These are phyloP conservation scores for Argyresthia goedartella DNA, from an alignment of 2,888 invertebrate species.

Conservation along the genomic window DNA sequence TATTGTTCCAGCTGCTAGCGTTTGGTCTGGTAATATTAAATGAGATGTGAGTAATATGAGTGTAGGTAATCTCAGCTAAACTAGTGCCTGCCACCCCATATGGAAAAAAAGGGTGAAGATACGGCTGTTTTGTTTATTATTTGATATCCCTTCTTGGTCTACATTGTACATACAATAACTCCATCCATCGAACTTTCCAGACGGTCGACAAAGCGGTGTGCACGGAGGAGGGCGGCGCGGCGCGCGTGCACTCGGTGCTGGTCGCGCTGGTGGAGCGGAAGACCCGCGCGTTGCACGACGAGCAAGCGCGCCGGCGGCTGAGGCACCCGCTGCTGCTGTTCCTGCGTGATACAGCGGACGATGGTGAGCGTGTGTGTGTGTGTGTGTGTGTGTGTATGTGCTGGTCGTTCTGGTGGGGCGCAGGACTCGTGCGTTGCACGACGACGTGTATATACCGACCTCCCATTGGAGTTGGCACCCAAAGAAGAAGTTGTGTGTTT, in stretches of 20 bases:
- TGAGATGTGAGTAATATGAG: too few species aligned
- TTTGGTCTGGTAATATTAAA: too few species aligned
- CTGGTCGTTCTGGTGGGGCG: constrained; percentile 79
- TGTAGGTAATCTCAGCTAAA: too few species aligned
- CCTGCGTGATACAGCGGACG: constrained; percentile 52
- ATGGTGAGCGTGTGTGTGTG: constrained; percentile 28
- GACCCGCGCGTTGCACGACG: constrained; percentile 68
- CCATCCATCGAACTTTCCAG: constrained; percentile 23
- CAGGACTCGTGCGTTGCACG: constrained; percentile 71
- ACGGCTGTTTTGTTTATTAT: too few species aligned
- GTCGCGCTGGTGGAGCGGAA: constrained; percentile 80
- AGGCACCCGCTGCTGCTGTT: constrained; percentile 51
- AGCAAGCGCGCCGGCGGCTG: constrained; percentile 62
- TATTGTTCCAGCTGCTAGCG: too few species aligned
- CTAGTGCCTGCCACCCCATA: too few species aligned
- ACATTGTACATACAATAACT: too few species aligned
- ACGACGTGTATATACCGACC: too few species aligned
- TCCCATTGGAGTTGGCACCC: too few species aligned
- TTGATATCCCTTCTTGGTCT: too few species aligned
- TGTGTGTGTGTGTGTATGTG: constrained; percentile 30
- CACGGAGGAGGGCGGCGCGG: constrained; percentile 75
- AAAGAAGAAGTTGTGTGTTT: too few species aligned
- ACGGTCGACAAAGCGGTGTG: constrained; percentile 80
- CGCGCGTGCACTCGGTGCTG: constrained; percentile 77
- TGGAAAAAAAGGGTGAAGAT: too few species aligned